Evolutionary conservation across 2,888 invertebrate species (phyloP).

Genomic region (Hedychridium roseum): DNA sequence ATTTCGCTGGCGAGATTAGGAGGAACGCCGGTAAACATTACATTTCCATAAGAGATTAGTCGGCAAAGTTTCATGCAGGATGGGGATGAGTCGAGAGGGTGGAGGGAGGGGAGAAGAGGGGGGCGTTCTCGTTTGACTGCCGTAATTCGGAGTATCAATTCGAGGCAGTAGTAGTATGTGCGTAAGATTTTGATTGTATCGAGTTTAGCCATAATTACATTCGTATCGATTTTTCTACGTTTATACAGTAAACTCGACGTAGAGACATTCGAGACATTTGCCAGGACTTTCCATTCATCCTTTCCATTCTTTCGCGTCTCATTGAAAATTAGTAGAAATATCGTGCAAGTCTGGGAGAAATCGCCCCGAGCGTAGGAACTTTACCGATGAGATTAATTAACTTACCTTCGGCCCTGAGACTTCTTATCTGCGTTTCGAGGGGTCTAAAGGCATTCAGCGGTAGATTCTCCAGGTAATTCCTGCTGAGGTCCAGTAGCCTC

Average conservation of each 20-base stretch:
- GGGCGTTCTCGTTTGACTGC: slow-evolving; percentile 36
- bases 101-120: slow-evolving; percentile 15
- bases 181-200: slow-evolving; percentile 38
- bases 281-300: too few species aligned
- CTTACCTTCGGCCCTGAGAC: slow-evolving; percentile 81
- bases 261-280: too few species aligned
- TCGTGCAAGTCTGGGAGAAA: too few species aligned
- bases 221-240: slow-evolving; percentile 39
- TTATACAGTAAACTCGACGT: too few species aligned
- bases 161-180: slow-evolving; percentile 35
- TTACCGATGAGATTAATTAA: not conserved
- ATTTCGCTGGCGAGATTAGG: slow-evolving; percentile 10
- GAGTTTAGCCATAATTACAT: slow-evolving; percentile 29
- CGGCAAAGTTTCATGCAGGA: slow-evolving; percentile 20
- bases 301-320: too few species aligned
- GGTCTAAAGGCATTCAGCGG: slow-evolving; percentile 80
- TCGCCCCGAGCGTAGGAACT: too few species aligned
- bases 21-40: slow-evolving; percentile 16
- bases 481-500: slow-evolving; percentile 78
- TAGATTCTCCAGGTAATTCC: slow-evolving; percentile 84
- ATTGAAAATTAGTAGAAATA: too few species aligned
- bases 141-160: slow-evolving; percentile 43
- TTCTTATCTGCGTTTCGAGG: slow-evolving; percentile 84
- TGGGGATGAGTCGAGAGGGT: slow-evolving; percentile 16
- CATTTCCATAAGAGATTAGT: slow-evolving; percentile 21